Percentiles rank a stretch among this genome's conserved stretches.
These are phyloP conservation scores for Drosophila prolongata DNA, from an alignment of 2,888 invertebrate genomes.

Conservation along the genomic window DNA sequence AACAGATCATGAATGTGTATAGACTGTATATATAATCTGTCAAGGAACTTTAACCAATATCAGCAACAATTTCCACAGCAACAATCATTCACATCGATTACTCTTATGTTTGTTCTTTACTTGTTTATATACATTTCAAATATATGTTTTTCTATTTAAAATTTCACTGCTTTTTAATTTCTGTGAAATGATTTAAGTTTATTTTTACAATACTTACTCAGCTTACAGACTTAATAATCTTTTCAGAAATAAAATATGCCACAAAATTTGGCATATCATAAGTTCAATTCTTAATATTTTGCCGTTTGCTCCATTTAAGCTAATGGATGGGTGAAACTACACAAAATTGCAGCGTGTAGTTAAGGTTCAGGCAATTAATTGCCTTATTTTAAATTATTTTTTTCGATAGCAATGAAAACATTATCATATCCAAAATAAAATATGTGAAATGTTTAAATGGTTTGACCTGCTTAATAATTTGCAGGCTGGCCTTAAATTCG, in stretches of 20 bases:
- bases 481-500: not conserved
- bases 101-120: constrained; percentile 9
- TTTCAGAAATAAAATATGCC: constrained; percentile 2
- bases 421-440: too few relatives aligned
- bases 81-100: constrained; percentile 41
- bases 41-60: constrained; percentile 24
- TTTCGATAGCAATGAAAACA: too few relatives aligned
- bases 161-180: constrained; percentile 2
- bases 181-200: not conserved
- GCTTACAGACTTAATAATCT: constrained; percentile 27
- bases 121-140: constrained; percentile 6
- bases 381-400: too few relatives aligned
- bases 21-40: constrained; percentile 32
- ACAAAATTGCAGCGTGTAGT: too few relatives aligned
- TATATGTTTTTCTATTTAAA: constrained; percentile 6
- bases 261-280: not conserved
- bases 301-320: constrained; percentile 6
- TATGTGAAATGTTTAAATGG: not conserved
- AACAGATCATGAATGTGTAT: constrained; percentile 20
- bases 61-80: constrained; percentile 43
- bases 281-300: not conserved
- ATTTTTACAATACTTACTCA: constrained; percentile 5
- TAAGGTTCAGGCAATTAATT: too few relatives aligned
- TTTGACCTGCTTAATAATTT: not conserved
- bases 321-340: not conserved